Conservation (phyloP, 1,140 invertebrate species). For the Camponotus floridanus region DNA sequence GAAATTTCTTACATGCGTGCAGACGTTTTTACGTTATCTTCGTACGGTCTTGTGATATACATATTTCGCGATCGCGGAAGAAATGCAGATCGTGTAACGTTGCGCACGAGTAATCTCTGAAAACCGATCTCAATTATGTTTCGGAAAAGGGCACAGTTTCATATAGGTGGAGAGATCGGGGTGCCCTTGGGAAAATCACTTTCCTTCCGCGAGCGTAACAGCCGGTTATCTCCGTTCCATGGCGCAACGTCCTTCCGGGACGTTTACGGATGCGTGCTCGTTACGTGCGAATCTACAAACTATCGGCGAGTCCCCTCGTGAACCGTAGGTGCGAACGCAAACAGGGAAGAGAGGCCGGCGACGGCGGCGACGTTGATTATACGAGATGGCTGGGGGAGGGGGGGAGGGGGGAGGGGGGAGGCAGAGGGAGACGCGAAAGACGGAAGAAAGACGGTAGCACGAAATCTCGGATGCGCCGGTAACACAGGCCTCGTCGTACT, state of each 20-base stretch:
- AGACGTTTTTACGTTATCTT: not conserved
- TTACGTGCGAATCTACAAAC: slow-evolving; percentile 69
- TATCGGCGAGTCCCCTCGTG: slow-evolving; percentile 61
- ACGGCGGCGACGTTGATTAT: not conserved
- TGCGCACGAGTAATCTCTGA: not conserved
- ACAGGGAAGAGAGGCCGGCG: slow-evolving; percentile 45
- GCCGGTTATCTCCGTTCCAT: slow-evolving; percentile 69
- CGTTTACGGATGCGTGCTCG: slow-evolving; percentile 47
- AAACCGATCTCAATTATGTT: slow-evolving; percentile 1
- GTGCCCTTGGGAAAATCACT: slow-evolving; percentile 74
- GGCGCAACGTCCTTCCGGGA: slow-evolving; percentile 77
- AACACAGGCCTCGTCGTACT: slow-evolving; percentile 77
- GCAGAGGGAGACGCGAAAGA: slow-evolving; percentile 55
- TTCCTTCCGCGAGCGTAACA: slow-evolving; percentile 74
- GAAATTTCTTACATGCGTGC: not conserved
- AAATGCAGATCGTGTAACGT: slow-evolving; percentile 1
- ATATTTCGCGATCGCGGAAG: not conserved
- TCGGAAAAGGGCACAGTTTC: not conserved
- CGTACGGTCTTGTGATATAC: not conserved
- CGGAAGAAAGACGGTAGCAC: slow-evolving; percentile 71
- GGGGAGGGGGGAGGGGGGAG: slow-evolving; percentile 17
- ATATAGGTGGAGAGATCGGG: slow-evolving; percentile 61
- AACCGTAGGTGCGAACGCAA: slow-evolving; percentile 52
- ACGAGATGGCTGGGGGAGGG: slow-evolving; percentile 3
- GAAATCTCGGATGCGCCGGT: slow-evolving; percentile 81